Conservation (phyloP, 2,797 vertebrate species). For the Micropoecilia bifurca region DNA sequence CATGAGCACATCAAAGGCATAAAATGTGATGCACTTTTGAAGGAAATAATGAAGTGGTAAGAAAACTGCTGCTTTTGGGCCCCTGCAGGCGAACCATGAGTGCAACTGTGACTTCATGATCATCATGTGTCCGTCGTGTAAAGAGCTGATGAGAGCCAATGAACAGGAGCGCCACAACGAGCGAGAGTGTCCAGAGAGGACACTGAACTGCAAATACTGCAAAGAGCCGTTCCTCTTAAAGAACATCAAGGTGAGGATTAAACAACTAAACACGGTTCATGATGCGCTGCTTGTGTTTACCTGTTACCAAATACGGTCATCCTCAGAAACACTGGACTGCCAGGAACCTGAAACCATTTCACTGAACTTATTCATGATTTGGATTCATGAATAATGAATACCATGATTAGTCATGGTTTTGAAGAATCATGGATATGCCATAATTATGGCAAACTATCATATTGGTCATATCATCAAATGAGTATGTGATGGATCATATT, state of each 20-base stretch:
- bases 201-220: slow-evolving; percentile 88
- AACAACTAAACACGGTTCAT: neutral
- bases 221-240: slow-evolving; percentile 84
- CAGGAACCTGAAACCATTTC: neutral
- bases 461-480: no score
- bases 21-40: neutral
- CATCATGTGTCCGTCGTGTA: slow-evolving; percentile 85
- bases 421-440: no score
- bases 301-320: neutral
- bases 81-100: slow-evolving; percentile 79
- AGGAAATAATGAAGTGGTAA: neutral
- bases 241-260: slow-evolving; percentile 80
- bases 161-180: slow-evolving; percentile 88
- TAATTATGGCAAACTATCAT: no score
- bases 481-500: no score
- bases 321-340: neutral
- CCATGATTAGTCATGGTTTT: no score
- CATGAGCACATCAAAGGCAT: neutral
- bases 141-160: slow-evolving; percentile 84
- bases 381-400: neutral
- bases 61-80: slow-evolving; percentile 12
- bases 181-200: slow-evolving; percentile 86
- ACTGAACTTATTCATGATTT: neutral
- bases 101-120: slow-evolving; percentile 86
- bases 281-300: neutral